Evolutionary conservation across 2,797 vertebrate genomes (phyloP).

Genomic region (Chelon auratus): DNA sequence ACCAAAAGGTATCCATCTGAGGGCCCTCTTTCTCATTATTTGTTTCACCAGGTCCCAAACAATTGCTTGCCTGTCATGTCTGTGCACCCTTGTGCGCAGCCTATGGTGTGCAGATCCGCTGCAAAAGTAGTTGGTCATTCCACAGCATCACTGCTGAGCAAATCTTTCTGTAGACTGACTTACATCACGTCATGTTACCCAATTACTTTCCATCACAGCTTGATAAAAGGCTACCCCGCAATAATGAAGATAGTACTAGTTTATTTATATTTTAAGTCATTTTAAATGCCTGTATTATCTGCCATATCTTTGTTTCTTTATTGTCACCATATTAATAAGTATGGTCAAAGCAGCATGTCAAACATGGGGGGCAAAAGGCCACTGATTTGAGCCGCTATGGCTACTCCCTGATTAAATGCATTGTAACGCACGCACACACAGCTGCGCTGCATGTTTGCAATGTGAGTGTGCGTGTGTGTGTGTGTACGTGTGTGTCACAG

Average conservation of each 20-base stretch:
- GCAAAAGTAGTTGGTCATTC: neutral
- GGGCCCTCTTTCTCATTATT: too few species aligned
- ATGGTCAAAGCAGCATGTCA: neutral
- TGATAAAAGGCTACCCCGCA: neutral
- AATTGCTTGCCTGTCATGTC: too few species aligned
- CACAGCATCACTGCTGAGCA: neutral
- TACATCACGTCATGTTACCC: neutral
- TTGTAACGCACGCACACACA: neutral
- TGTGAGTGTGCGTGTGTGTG: slow-evolving; percentile 20
- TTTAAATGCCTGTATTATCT: neutral
- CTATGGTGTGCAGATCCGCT: too few species aligned
- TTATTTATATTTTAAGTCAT: neutral
- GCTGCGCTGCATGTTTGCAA: slow-evolving; percentile 1
- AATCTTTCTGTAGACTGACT: neutral
- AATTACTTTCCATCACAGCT: neutral
- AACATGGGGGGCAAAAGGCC: neutral
- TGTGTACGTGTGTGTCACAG: slow-evolving; percentile 36
- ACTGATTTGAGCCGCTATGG: neutral
- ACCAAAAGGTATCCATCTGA: too few species aligned
- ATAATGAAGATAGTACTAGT: neutral
- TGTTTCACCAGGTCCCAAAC: too few species aligned
- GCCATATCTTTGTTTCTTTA: neutral
- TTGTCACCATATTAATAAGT: neutral
- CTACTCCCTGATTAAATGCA: neutral
- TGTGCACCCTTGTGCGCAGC: too few species aligned